Evolutionary conservation across 2,888 invertebrate genomes (phyloP), one percentile per base, ranked within the genome.

Genomic region (Atherix ibis): DNA sequence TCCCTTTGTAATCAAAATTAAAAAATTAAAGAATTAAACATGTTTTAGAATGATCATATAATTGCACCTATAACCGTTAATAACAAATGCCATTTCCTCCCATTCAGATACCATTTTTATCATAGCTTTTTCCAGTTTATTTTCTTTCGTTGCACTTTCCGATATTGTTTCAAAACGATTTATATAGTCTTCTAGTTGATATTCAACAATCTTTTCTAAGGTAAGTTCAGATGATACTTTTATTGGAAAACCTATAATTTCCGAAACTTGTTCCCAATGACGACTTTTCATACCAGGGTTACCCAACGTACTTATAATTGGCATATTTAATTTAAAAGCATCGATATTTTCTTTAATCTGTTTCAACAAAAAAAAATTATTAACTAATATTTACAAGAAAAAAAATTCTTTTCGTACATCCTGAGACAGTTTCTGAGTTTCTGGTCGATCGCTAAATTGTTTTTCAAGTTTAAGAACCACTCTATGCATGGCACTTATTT

Each of bases 61-160:
- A 9, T 5, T 27, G 18, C 43, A 56, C 57, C 58, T 79, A 62
- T 87, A 87, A 12, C 70, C 61, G 39, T 76, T 66, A 35, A 85
- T 71, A 8, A 67, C 68, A 53, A 89, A 87, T 49, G 64, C 68
- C 45, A 85, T 72, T 41, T 79, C 80, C 22, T 73, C 73, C 95
- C 95, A 95, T 67, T 94, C 94, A 31, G 64, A 66, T 53, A 76
- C 79, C 94, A 95, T 95, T 64, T 82, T 89, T 35, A 72, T 67
- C 55, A 95, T 64, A 15, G 81, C 78, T 58, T 77, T 85, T 58
- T 95, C 95, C 30, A 95, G 66, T 51, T 84, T 87, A 53, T 83
- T 91, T 59, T 95, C 94, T 58, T 94, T 95, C 3, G 91, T 89
- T 0, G 95, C 95, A 1, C 92, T 81, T 55, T 94, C 92, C 4